phyloP scores from a whole-genome alignment of 1,140 invertebrate genomes.

The Dinothrombium tinctorium region DNA sequence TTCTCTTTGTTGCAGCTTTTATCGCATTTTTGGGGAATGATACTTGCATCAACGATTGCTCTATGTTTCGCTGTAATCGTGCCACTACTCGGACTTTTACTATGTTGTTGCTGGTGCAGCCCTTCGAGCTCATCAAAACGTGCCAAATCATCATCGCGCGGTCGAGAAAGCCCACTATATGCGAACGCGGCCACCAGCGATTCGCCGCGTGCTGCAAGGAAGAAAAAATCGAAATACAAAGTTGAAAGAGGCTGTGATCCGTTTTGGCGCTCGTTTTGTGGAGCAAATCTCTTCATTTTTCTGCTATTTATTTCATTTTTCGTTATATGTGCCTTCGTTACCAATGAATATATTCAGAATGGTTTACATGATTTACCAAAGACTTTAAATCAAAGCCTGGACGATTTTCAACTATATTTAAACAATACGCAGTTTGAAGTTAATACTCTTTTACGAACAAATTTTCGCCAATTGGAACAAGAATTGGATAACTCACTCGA shows the following conservation, averaged over 20 bases:
- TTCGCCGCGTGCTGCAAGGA: neutral
- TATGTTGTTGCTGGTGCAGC: conserved; percentile 7
- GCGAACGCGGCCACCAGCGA: neutral
- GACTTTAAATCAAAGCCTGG: conserved; percentile 9
- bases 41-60: conserved; percentile 2
- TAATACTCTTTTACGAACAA: conserved; percentile 22
- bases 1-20: neutral
- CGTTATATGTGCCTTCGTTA: conserved; percentile 14
- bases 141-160: neutral
- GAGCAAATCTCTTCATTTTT: conserved; percentile 4
- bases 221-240: conserved; percentile 2
- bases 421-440: conserved; percentile 18
- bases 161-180: neutral
- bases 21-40: conserved; percentile 6
- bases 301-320: conserved; percentile 11
- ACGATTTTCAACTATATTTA: conserved; percentile 14
- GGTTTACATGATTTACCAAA: conserved; percentile 13
- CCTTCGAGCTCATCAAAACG: neutral
- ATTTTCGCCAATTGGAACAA: conserved; percentile 42
- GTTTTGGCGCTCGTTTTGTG: conserved; percentile 6
- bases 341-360: conserved; percentile 14
- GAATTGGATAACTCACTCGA: conserved; percentile 34
- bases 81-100: conserved; percentile 6
- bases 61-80: conserved; percentile 8
- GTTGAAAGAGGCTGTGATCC: conserved; percentile 8